phyloP scores from a whole-genome alignment of 2,113 vertebrate genomes.

The Tragelaphus imberbis region DNA sequence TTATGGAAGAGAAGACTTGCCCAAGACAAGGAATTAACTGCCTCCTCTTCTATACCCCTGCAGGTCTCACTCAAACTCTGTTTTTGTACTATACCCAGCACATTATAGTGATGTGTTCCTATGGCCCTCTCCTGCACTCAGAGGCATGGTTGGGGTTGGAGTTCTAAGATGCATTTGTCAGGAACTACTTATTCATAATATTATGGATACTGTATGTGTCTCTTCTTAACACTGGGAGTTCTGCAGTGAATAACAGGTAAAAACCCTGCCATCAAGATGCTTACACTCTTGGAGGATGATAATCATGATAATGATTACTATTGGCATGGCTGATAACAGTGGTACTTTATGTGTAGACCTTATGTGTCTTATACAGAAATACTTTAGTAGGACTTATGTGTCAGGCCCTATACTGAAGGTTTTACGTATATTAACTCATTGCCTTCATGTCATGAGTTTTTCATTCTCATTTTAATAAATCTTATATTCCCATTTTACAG shows the following conservation, averaged over 20 bases:
- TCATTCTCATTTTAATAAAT: neutral
- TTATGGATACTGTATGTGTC: neutral
- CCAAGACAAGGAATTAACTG: conserved; percentile 4
- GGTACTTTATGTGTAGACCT: neutral
- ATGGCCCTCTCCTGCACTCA: neutral
- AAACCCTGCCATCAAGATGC: neutral
- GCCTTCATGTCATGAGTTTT: neutral
- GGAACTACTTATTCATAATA: neutral
- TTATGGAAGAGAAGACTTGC: neutral
- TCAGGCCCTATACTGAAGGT: neutral
- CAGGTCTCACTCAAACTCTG: neutral
- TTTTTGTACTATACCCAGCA: neutral
- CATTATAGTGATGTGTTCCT: neutral
- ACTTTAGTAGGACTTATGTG: neutral
- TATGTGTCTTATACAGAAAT: neutral
- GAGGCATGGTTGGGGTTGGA: neutral
- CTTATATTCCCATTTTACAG: neutral
- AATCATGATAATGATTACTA: neutral
- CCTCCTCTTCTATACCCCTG: neutral
- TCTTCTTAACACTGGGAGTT: neutral
- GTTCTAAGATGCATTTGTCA: neutral
- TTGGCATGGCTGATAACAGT: neutral
- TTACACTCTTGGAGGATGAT: neutral
- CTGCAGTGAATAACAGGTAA: neutral
- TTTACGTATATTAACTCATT: neutral